These are phyloP conservation scores for Melozone crissalis DNA, from an alignment of 2,113 vertebrate species.

Conservation along the genomic window DNA sequence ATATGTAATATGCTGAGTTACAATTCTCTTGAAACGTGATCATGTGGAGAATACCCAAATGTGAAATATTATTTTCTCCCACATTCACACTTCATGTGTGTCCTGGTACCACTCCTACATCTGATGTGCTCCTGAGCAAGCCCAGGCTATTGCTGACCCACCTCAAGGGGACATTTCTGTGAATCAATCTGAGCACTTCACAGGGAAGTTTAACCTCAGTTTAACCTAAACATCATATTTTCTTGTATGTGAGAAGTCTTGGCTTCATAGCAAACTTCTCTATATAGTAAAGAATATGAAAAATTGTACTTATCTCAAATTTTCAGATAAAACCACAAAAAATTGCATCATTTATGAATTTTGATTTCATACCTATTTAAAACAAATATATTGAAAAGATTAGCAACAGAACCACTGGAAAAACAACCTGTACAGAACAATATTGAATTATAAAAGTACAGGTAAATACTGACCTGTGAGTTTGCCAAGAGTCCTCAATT, in stretches of 20 bases:
- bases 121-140: not conserved
- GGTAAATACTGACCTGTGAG: conserved; percentile 86
- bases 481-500: conserved; percentile 99
- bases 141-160: not conserved
- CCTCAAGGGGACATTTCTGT: not conserved
- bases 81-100: not conserved
- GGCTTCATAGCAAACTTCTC: not conserved
- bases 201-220: not conserved
- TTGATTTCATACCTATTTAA: not conserved
- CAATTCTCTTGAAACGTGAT: not conserved
- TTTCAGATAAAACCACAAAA: not conserved
- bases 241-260: not conserved
- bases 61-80: not conserved
- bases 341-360: not conserved
- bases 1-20: not conserved
- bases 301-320: not conserved
- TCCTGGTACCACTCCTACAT: not conserved
- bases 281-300: not conserved
- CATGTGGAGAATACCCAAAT: not conserved
- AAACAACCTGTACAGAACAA: not conserved
- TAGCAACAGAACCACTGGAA: not conserved
- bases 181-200: not conserved
- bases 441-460: not conserved
- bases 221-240: not conserved
- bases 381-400: not conserved